These are phyloP conservation scores for Todiramphus saurophagus DNA, from an alignment of 2,113 vertebrate species.

Conservation along the genomic window DNA sequence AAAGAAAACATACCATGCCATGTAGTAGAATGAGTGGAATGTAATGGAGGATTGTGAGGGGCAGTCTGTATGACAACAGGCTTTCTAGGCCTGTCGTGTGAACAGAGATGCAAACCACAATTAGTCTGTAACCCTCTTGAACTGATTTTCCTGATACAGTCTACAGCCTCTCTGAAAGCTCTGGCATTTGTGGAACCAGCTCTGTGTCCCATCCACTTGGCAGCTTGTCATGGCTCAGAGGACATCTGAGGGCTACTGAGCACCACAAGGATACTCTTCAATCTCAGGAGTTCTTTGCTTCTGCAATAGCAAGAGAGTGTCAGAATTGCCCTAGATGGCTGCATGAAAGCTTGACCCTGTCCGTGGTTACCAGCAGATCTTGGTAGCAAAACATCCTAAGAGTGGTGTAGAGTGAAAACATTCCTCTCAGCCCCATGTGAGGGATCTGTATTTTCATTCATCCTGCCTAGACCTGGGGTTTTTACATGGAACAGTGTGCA, in stretches of 20 bases:
- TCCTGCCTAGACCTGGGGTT: neutral
- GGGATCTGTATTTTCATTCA: neutral
- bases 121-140: neutral
- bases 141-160: neutral
- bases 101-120: neutral
- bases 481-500: neutral
- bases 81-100: neutral
- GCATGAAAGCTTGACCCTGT: neutral
- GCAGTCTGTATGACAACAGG: neutral
- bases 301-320: neutral
- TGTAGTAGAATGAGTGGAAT: neutral
- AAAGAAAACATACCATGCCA: neutral
- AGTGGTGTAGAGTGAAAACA: neutral
- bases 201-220: neutral
- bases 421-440: neutral
- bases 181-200: neutral
- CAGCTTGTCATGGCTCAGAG: neutral
- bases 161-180: neutral
- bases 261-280: neutral
- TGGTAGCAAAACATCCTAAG: neutral
- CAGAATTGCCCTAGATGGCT: neutral
- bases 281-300: neutral
- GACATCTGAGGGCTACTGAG: neutral
- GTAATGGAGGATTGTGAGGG: neutral
- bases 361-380: neutral